phyloP scores from a whole-genome alignment of 1,140 invertebrate genomes.

The Hyphantria cunea region DNA sequence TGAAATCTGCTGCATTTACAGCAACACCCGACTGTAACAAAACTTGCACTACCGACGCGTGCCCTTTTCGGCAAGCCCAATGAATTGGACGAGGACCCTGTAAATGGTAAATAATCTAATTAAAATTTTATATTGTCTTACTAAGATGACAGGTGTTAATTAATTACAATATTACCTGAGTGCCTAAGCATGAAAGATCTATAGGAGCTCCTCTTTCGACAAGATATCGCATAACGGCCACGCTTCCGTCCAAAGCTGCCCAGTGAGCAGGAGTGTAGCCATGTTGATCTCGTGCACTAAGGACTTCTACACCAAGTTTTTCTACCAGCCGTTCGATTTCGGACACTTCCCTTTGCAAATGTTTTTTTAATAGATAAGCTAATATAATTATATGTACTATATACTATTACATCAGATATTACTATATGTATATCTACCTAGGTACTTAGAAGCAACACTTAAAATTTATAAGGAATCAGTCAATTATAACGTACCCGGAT shows the following conservation, averaged over 20 bases:
- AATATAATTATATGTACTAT: too few relatives aligned
- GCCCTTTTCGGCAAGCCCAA: slow-evolving; percentile 94
- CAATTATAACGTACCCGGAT: slow-evolving; percentile 74
- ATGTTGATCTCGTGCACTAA: slow-evolving; percentile 92
- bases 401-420: too few relatives aligned
- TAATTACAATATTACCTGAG: slow-evolving; percentile 63
- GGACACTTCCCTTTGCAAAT: slow-evolving; percentile 83
- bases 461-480: too few relatives aligned
- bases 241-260: slow-evolving; percentile 93
- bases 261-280: slow-evolving; percentile 96
- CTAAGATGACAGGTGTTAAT: too few relatives aligned
- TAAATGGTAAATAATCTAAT: not conserved
- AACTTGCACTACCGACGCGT: slow-evolving; percentile 92
- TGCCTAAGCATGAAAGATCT: slow-evolving; percentile 93
- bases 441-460: not conserved
- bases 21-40: slow-evolving; percentile 92
- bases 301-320: slow-evolving; percentile 86
- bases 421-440: too few relatives aligned
- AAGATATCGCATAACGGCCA: slow-evolving; percentile 92
- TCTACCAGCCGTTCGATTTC: slow-evolving; percentile 90
- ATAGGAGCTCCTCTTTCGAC: slow-evolving; percentile 91
- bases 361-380: not conserved
- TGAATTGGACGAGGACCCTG: slow-evolving; percentile 94
- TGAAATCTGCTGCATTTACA: slow-evolving; percentile 94
- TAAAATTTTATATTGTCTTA: not conserved